phyloP scores from a whole-genome alignment of 2,113 vertebrate species.

The Mohoua ochrocephala region DNA sequence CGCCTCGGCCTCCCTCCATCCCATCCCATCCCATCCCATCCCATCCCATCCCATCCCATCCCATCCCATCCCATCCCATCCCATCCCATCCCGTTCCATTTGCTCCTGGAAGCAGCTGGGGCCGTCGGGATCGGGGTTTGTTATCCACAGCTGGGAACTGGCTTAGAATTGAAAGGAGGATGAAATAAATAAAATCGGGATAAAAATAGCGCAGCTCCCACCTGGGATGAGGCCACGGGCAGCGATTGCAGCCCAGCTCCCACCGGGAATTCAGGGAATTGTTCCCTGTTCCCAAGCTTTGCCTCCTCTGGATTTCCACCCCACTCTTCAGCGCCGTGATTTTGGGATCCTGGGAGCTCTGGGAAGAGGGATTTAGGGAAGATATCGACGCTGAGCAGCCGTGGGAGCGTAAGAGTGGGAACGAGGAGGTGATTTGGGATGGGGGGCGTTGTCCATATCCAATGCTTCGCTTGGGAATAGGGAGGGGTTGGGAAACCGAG shows the following conservation, averaged over 20 bases:
- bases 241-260: background rate
- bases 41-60: too few species aligned
- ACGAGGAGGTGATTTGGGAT: background rate
- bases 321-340: accelerated
- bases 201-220: background rate
- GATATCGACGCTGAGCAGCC: background rate
- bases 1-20: background rate
- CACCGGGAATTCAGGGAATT: background rate
- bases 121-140: background rate
- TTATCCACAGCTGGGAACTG: background rate
- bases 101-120: background rate
- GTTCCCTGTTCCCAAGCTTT: background rate
- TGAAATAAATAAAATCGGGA: background rate
- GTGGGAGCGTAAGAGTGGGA: accelerated
- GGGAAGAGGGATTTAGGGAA: background rate
- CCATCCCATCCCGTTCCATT: background rate
- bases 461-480: background rate
- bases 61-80: too few species aligned
- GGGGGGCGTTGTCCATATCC: background rate
- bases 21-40: too few species aligned
- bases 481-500: background rate
- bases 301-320: background rate
- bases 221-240: background rate
- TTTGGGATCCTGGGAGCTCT: background rate
- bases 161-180: background rate